Evolutionary conservation across 2,888 invertebrate genomes (phyloP).

Genomic region (Cheilosia urbana): DNA sequence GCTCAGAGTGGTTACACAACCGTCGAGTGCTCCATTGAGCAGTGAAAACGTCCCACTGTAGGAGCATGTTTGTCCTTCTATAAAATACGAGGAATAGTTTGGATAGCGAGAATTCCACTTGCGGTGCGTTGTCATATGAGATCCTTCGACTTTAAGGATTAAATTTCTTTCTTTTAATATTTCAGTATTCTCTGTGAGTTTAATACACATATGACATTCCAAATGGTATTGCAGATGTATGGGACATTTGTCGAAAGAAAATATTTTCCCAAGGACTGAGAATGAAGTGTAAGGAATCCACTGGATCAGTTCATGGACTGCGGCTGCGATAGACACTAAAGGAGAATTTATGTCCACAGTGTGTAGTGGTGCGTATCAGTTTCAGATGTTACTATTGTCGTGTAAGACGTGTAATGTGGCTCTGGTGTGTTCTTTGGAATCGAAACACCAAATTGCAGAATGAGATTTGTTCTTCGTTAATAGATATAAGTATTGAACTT

Average conservation of each 20-base stretch:
- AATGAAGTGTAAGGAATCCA: slow-evolving; percentile 21
- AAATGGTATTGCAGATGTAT: background rate
- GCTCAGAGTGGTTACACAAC: slow-evolving; percentile 54
- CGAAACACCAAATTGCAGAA: background rate
- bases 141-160: slow-evolving; percentile 57
- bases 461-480: no score
- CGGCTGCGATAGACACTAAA: background rate
- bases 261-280: slow-evolving; percentile 13
- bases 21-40: slow-evolving; percentile 46
- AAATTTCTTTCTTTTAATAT: slow-evolving; percentile 30
- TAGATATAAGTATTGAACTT: no score
- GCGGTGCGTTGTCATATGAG: slow-evolving; percentile 46
- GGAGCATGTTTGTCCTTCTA: slow-evolving; percentile 28
- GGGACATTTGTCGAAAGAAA: background rate
- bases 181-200: slow-evolving; percentile 7
- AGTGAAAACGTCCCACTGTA: slow-evolving; percentile 33
- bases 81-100: slow-evolving; percentile 51
- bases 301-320: slow-evolving; percentile 13
- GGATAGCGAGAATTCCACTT: slow-evolving; percentile 56
- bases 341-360: background rate
- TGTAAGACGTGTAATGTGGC: background rate
- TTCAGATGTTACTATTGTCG: background rate
- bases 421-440: background rate
- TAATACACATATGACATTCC: slow-evolving; percentile 4
- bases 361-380: background rate